Conservation (phyloP, 2,888 invertebrate species). For the Lymantria monacha region DNA sequence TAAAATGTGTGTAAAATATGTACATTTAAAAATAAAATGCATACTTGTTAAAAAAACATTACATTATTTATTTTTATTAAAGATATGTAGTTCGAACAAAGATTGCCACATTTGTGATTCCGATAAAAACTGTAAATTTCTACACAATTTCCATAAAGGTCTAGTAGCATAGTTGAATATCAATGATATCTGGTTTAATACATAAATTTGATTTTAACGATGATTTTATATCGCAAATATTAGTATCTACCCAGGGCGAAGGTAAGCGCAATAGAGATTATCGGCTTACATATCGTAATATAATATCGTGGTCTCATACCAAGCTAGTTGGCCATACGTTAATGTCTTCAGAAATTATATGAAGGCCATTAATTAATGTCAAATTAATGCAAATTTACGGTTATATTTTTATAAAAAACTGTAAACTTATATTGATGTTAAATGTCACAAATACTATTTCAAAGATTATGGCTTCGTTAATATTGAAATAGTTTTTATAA, state of each 20-base stretch:
- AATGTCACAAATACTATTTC: too few species aligned
- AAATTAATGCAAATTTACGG: background rate
- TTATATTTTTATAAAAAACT: background rate
- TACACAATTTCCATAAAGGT: background rate
- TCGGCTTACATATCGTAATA: background rate
- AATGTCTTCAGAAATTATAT: background rate
- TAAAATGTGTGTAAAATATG: too few species aligned
- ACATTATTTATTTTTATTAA: too few species aligned
- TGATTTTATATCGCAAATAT: background rate
- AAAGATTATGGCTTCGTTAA: too few species aligned
- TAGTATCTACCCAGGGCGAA: background rate
- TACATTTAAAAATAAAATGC: too few species aligned
- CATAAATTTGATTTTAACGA: background rate
- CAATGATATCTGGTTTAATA: background rate
- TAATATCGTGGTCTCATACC: background rate
- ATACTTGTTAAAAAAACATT: too few species aligned
- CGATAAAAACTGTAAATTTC: too few species aligned
- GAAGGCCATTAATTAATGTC: background rate
- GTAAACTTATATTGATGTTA: too few species aligned
- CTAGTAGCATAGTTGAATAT: background rate
- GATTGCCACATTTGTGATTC: too few species aligned
- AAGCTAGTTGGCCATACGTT: background rate
- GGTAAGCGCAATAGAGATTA: background rate
- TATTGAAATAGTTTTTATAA: too few species aligned
- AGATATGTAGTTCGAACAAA: too few species aligned